phyloP scores from a whole-genome alignment of 64 coral and sea anemone genomes.

The Orbicella faveolata region DNA sequence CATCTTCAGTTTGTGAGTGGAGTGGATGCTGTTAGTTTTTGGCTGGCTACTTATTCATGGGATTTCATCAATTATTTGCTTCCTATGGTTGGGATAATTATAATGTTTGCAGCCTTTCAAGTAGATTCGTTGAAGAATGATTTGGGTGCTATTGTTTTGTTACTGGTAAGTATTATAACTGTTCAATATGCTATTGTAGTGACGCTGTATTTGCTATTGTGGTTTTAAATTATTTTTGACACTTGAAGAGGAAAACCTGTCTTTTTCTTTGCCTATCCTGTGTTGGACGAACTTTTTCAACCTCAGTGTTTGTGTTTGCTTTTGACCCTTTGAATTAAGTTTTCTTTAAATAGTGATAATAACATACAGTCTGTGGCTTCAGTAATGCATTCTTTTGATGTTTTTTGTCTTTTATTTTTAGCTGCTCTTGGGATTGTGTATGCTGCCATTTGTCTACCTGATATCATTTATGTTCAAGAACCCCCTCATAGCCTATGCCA shows the following conservation, averaged over 20 bases:
- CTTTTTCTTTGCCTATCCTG: too few relatives aligned
- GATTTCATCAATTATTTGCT: slow-evolving; percentile 18
- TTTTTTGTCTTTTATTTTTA: slow-evolving; percentile 24
- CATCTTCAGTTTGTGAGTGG: slow-evolving; percentile 50
- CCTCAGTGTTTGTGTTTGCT: too few relatives aligned
- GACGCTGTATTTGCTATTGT: too few relatives aligned
- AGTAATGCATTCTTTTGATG: too few relatives aligned
- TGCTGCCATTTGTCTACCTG: slow-evolving; percentile 83
- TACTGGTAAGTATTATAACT: neutral
- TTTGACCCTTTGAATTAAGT: too few relatives aligned
- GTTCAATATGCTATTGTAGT: too few relatives aligned
- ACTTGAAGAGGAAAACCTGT: too few relatives aligned
- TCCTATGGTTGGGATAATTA: neutral
- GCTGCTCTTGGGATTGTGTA: slow-evolving; percentile 76
- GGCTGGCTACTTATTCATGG: slow-evolving; percentile 25
- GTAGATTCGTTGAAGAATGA: slow-evolving; percentile 7
- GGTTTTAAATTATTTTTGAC: too few relatives aligned
- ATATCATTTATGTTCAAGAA: slow-evolving; percentile 79
- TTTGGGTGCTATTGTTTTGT: slow-evolving; percentile 1
- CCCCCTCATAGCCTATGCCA: slow-evolving; percentile 84
- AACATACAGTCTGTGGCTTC: too few relatives aligned
- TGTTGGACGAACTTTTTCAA: too few relatives aligned
- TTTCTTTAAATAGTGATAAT: too few relatives aligned
- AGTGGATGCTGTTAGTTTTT: neutral
- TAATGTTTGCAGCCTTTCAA: slow-evolving; percentile 33